Evolutionary conservation across 2,113 vertebrate genomes (phyloP).

Genomic region (Panthera leo): DNA sequence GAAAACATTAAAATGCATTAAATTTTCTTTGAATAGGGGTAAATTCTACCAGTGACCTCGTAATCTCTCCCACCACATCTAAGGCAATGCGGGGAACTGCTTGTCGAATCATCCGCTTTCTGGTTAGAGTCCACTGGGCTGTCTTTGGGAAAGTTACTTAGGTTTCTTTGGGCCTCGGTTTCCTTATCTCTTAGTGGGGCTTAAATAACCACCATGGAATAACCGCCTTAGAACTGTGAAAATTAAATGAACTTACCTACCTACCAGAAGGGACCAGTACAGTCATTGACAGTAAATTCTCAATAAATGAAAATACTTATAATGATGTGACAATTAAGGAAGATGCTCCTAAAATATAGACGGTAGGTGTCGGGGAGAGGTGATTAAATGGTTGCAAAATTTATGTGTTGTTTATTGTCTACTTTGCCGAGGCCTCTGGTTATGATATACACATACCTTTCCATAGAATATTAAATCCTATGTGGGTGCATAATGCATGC

Average conservation of each 20-base stretch:
- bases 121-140: not conserved
- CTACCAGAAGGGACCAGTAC: not conserved
- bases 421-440: not conserved
- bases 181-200: not conserved
- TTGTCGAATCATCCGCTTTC: not conserved
- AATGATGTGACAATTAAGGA: not conserved
- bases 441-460: not conserved
- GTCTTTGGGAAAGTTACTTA: not conserved
- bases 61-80: not conserved
- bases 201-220: not conserved
- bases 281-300: not conserved
- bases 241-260: not conserved
- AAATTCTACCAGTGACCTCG: not conserved
- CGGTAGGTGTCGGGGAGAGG: not conserved
- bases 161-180: constrained; percentile 17
- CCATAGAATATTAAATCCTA: not conserved
- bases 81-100: not conserved
- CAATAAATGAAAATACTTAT: not conserved
- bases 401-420: not conserved
- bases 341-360: not conserved
- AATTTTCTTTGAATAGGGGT: not conserved
- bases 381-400: not conserved
- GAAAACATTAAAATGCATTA: not conserved
- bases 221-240: not conserved
- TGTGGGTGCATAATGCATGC: not conserved